phyloP scores from a whole-genome alignment of 2,797 vertebrate species.

The Agapornis canus region DNA sequence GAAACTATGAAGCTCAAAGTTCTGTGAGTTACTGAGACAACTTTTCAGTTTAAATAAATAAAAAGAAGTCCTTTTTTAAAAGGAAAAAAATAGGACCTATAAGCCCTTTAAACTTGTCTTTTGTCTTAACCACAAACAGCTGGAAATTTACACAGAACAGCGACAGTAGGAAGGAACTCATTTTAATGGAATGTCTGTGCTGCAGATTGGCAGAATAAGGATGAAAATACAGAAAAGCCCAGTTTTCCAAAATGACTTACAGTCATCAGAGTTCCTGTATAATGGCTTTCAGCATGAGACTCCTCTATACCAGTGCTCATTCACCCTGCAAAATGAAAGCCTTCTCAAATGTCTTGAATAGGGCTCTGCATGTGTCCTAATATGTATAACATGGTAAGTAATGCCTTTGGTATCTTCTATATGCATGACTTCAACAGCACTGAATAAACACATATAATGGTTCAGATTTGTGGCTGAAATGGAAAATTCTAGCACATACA shows the following conservation, averaged over 20 bases:
- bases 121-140: conserved; percentile 38
- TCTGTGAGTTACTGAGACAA: background rate
- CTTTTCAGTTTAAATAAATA: background rate
- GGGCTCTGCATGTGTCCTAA: background rate
- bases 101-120: background rate
- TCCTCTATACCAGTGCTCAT: accelerated
- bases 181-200: conserved; percentile 53
- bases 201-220: background rate
- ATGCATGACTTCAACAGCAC: background rate
- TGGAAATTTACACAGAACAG: conserved; percentile 48
- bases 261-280: accelerated
- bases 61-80: background rate
- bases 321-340: background rate
- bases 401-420: background rate
- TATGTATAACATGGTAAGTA: background rate
- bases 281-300: background rate
- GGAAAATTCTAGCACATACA: background rate
- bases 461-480: background rate
- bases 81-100: background rate
- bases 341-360: background rate
- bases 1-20: background rate
- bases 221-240: background rate
- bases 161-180: conserved; percentile 43
- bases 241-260: background rate
- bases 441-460: background rate